A percentile compares a stretch with the other conserved stretches of the same genome.
phyloP scores from a whole-genome alignment of 1,140 invertebrate genomes.

The Polypedilum vanderplanki region DNA sequence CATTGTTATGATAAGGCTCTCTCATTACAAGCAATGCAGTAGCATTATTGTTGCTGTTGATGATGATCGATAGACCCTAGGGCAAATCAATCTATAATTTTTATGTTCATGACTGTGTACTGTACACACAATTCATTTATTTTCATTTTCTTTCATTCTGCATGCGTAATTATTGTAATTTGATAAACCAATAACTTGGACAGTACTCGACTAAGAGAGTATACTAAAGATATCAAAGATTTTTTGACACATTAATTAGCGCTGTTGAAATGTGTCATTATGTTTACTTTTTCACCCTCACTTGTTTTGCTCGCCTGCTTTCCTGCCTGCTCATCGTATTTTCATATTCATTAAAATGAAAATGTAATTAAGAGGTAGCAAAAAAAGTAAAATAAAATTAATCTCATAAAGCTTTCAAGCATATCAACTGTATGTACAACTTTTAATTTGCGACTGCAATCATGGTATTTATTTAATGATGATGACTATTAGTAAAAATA shows the following conservation, averaged over 20 bases:
- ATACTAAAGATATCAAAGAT: background rate
- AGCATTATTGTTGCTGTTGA: background rate
- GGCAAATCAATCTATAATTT: conserved; percentile 12
- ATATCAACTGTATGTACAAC: background rate
- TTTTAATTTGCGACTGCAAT: too few relatives aligned
- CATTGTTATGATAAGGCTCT: background rate
- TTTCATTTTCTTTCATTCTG: background rate
- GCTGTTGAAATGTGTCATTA: conserved; percentile 4
- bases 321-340: background rate
- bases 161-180: background rate
- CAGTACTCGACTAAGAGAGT: background rate
- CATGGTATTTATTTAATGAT: too few relatives aligned
- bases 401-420: conserved; percentile 4
- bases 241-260: conserved; percentile 13
- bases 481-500: too few relatives aligned
- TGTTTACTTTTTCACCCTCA: background rate
- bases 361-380: background rate
- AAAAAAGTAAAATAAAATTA: too few relatives aligned
- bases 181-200: background rate
- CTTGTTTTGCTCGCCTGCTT: background rate
- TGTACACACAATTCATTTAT: too few relatives aligned
- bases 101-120: background rate
- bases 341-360: conserved; percentile 13
- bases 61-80: background rate
- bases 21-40: background rate